These are phyloP conservation scores for Podarcis muralis DNA, from an alignment of 2,113 vertebrate species.

Conservation along the genomic window DNA sequence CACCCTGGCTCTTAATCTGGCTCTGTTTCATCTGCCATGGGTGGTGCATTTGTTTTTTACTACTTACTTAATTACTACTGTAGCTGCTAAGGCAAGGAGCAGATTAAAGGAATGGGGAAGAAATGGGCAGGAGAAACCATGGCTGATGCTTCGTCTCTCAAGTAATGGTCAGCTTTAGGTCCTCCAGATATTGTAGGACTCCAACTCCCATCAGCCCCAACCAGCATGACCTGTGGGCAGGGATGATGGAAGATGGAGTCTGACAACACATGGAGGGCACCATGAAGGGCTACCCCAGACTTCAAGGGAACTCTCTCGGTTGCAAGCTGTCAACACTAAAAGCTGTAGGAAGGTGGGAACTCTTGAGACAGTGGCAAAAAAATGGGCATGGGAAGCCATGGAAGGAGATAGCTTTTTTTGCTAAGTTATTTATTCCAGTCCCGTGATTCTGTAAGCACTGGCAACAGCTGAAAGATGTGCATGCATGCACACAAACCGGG, in stretches of 20 bases:
- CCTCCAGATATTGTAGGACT: too few species aligned
- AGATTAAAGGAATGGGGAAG: background rate
- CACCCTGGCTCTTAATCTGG: background rate
- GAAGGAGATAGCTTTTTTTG: background rate
- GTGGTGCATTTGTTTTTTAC: too few species aligned
- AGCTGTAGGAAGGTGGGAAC: background rate
- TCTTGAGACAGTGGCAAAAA: too few species aligned
- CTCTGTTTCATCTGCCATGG: background rate
- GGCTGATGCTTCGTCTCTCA: background rate
- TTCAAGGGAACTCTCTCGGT: background rate
- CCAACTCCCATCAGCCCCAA: too few species aligned
- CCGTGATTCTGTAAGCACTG: background rate
- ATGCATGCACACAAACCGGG: background rate
- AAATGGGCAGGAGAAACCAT: background rate
- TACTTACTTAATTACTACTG: background rate
- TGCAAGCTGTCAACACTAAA: background rate
- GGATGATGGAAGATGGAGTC: too few species aligned
- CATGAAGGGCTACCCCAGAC: too few species aligned
- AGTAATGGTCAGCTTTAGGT: background rate
- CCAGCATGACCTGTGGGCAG: too few species aligned
- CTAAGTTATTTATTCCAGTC: background rate
- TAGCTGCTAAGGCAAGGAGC: background rate
- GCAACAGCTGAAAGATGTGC: background rate
- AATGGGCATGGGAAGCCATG: background rate
- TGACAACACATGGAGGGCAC: too few species aligned